A percentile compares a stretch with the other conserved stretches of the same genome.
These are phyloP conservation scores for Drosophila ananassae DNA, from an alignment of 1,140 invertebrate genomes.

Conservation along the genomic window DNA sequence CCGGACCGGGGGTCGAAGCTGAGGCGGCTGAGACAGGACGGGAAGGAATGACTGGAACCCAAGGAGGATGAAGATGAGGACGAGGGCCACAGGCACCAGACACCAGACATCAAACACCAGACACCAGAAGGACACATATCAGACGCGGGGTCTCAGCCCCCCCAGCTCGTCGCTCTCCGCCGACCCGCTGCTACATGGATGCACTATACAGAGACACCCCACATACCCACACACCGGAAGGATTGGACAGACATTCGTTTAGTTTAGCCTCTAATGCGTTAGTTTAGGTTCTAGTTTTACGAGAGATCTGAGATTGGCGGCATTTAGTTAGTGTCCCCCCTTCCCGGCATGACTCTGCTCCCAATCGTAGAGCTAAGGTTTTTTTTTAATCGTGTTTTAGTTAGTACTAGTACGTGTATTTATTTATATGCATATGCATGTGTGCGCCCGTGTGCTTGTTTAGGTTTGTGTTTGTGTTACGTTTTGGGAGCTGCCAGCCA, in stretches of 20 bases:
- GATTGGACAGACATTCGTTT: constrained; percentile 39
- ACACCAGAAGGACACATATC: neutral
- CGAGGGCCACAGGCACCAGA: no score
- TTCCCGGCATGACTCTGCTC: constrained; percentile 39
- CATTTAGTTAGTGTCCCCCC: constrained; percentile 36
- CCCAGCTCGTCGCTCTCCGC: constrained; percentile 10
- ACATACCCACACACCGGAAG: constrained; percentile 2
- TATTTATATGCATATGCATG: constrained; percentile 41
- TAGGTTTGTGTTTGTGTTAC: neutral
- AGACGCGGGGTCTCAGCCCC: constrained; percentile 9
- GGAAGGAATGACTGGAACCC: neutral
- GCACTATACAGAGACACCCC: constrained; percentile 1
- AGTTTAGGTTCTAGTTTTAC: constrained; percentile 48
- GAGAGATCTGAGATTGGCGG: constrained; percentile 74
- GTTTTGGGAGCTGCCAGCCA: constrained; percentile 33
- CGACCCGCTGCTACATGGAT: constrained; percentile 61
- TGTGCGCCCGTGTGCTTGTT: neutral
- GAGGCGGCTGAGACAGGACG: constrained; percentile 5
- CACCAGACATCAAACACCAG: no score
- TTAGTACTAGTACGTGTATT: constrained; percentile 8
- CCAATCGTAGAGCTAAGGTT: constrained; percentile 30
- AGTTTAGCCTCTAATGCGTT: constrained; percentile 37
- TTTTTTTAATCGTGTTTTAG: constrained; percentile 17
- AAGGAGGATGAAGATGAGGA: neutral
- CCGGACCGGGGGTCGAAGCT: neutral